phyloP scores from a whole-genome alignment of 2,797 vertebrate genomes.

The Rhyacichthys aspro region DNA sequence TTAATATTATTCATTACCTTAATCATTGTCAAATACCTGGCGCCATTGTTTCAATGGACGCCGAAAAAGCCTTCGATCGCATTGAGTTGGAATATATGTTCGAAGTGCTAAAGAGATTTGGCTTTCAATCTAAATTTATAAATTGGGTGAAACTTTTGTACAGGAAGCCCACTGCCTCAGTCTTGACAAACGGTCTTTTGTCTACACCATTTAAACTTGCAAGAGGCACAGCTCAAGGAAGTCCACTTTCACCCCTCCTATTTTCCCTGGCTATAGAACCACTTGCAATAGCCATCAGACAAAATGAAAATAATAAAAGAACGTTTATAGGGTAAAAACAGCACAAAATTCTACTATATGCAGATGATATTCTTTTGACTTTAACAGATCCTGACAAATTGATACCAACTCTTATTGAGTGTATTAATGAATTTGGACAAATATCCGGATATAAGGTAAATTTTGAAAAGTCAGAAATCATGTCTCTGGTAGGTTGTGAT shows the following conservation, averaged over 20 bases:
- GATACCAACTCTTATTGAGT: not conserved
- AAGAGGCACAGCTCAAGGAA: not conserved
- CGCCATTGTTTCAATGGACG: slow-evolving; percentile 1
- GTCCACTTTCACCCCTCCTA: not conserved
- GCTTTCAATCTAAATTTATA: not conserved
- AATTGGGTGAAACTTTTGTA: not conserved
- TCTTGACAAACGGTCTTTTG: not conserved
- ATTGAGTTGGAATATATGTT: not conserved
- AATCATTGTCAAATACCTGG: not conserved
- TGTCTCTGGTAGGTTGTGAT: not conserved
- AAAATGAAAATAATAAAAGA: not conserved
- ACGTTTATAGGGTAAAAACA: not conserved
- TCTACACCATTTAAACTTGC: not conserved
- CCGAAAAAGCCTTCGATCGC: not conserved
- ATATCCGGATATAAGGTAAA: slow-evolving; percentile 3
- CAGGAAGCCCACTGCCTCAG: not conserved
- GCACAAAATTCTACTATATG: not conserved
- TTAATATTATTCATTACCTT: not conserved
- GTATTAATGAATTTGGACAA: not conserved
- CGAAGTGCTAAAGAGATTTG: slow-evolving; percentile 1
- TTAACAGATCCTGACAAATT: not conserved
- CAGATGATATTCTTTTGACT: not conserved
- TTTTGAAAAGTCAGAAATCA: slow-evolving; percentile 4
- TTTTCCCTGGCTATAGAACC: not conserved
- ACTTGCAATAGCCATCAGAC: not conserved